Conservation (phyloP, 2,888 invertebrate genomes). For the Sisyra nigra region DNA sequence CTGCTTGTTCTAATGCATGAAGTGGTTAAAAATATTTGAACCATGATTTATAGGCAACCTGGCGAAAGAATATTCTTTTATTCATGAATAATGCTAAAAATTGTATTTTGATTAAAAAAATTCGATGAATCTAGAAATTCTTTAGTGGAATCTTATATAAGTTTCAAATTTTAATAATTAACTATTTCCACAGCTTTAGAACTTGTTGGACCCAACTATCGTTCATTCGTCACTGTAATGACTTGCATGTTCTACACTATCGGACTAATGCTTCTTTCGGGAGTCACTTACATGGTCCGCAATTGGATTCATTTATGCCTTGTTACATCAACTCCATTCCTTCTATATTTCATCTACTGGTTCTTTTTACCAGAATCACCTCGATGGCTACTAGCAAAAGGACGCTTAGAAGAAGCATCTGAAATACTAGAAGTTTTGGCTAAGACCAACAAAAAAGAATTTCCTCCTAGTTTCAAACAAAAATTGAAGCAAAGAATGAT, state of each 20-base stretch:
- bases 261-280: conserved; percentile 67
- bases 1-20: no score
- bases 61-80: no score
- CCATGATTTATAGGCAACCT: no score
- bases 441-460: conserved; percentile 54
- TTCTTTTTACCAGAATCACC: conserved; percentile 83
- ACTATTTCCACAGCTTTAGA: conserved; percentile 86
- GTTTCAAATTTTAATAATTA: no score
- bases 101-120: no score
- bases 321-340: conserved; percentile 72
- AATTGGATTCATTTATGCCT: conserved; percentile 72
- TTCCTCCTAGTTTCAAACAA: conserved; percentile 55
- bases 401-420: conserved; percentile 66
- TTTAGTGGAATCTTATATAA: no score
- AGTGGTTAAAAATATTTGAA: no score
- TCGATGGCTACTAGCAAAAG: conserved; percentile 76
- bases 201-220: conserved; percentile 77
- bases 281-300: conserved; percentile 68
- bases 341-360: conserved; percentile 70
- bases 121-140: no score
- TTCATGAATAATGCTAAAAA: no score
- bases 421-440: conserved; percentile 64
- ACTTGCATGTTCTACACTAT: conserved; percentile 82
- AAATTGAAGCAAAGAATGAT: conserved; percentile 58
- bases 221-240: conserved; percentile 85